Evolutionary conservation across 2,888 invertebrate genomes (phyloP), one percentile per base, ranked within the genome.

Genomic region (Philereme vetulata): DNA sequence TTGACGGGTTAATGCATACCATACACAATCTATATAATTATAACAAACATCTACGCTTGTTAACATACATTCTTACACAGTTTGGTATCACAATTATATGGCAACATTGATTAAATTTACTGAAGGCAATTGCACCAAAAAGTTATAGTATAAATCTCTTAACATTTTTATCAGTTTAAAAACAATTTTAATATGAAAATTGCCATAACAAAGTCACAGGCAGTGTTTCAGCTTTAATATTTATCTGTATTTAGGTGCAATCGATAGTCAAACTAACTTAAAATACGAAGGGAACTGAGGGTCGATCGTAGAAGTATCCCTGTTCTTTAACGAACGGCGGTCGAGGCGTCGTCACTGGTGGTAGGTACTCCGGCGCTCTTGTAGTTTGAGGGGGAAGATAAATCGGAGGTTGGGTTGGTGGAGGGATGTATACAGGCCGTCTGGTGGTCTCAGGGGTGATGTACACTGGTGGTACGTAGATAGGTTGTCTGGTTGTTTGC

Each of bases 31-130:
- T 66, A 63, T 69, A 71, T 68, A 71, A 70, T 72, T 68, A 75
- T 58, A 71, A 72, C 60, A 74, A 70, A 65, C 65, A 60, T 60
- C 60, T 66, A 21, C 2, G 64, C 58, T 71, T 62, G 66, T 51
- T 65, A 59, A 60, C 60, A 63, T 58, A 52, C 57, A 59, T 67
- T 70, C 65, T 71, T 70, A 73, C 66, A 70, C 66, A 75, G 79
- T 90, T 90, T 90, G 89, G 88, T 90, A 91, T 91, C 89, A 90
- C 88, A 88, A 83, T 85, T 78, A 67, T 87, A 88, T 86, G 87
- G 87, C 86, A 86, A 81, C 84, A 78, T 78, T 56, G 44, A 51
- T 52, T 56, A 46, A 52, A 55, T 52, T 57, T 65, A 70, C 44
- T 65, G 60, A 48, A 50, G 43, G 54, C 61, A 56, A 66, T 66